These are phyloP conservation scores for Iselma pallidipennis DNA, from an alignment of 2,888 invertebrate species.

Conservation along the genomic window DNA sequence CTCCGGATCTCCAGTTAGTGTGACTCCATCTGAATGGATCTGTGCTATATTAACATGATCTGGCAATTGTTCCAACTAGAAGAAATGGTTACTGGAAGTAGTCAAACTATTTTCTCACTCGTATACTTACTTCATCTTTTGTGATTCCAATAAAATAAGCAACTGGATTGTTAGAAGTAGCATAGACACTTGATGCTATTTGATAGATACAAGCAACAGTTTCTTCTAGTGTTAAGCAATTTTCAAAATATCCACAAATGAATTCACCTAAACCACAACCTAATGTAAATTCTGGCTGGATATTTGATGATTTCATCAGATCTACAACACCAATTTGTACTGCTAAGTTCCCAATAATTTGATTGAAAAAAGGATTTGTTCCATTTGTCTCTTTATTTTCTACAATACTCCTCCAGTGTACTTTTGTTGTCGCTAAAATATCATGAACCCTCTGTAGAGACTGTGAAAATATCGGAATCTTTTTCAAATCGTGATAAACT, in stretches of 20 bases:
- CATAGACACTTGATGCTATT: background rate
- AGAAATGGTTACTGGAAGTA: too few relatives aligned
- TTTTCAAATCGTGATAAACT: slow-evolving; percentile 79
- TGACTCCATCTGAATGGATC: background rate
- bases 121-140: too few relatives aligned
- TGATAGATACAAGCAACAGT: slow-evolving; percentile 60
- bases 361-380: background rate
- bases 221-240: slow-evolving; percentile 80
- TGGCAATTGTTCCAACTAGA: too few relatives aligned
- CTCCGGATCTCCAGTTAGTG: background rate
- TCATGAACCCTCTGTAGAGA: slow-evolving; percentile 61
- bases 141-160: too few relatives aligned
- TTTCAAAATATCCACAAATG: slow-evolving; percentile 90
- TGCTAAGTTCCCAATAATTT: slow-evolving; percentile 52
- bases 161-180: too few relatives aligned
- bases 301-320: slow-evolving; percentile 57
- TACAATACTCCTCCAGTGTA: slow-evolving; percentile 8
- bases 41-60: too few relatives aligned
- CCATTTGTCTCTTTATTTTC: too few relatives aligned
- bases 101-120: too few relatives aligned
- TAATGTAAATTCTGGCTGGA: slow-evolving; percentile 36
- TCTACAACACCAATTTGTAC: slow-evolving; percentile 61
- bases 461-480: slow-evolving; percentile 71
- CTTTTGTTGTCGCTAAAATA: background rate
- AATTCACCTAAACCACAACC: slow-evolving; percentile 89